phyloP scores from a whole-genome alignment of 2,888 invertebrate genomes.

The Spilosoma lubricipeda region DNA sequence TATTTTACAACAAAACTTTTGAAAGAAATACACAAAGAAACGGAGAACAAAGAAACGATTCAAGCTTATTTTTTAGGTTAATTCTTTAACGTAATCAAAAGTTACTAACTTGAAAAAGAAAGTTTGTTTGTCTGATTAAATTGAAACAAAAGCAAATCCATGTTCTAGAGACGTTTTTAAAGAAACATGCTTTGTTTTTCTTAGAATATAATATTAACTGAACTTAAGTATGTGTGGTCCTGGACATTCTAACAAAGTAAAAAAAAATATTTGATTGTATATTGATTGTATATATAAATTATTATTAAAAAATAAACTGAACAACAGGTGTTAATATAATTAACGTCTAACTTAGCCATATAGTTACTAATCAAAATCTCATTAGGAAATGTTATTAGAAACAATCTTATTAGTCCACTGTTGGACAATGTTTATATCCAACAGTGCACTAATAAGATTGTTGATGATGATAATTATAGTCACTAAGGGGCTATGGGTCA shows the following conservation, averaged over 20 bases:
- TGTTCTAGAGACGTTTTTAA: neutral
- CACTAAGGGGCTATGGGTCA: too few relatives aligned
- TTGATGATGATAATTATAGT: too few relatives aligned
- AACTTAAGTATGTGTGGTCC: neutral
- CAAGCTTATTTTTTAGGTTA: neutral
- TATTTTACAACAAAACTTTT: neutral
- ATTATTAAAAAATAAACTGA: too few relatives aligned
- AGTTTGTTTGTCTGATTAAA: conserved; percentile 1
- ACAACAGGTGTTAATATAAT: too few relatives aligned
- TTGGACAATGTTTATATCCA: too few relatives aligned
- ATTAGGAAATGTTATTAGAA: too few relatives aligned
- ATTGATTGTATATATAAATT: too few relatives aligned
- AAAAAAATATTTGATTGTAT: too few relatives aligned
- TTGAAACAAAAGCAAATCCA: neutral
- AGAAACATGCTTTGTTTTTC: neutral
- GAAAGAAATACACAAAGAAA: neutral
- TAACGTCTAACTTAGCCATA: too few relatives aligned
- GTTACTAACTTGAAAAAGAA: conserved; percentile 6
- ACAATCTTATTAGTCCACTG: too few relatives aligned
- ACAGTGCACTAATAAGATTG: too few relatives aligned
- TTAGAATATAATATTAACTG: neutral
- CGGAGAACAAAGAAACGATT: conserved; percentile 3
- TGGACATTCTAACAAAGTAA: neutral
- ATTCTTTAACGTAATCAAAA: conserved; percentile 5
- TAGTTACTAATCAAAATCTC: too few relatives aligned